Evolutionary conservation across 2,113 vertebrate genomes (phyloP), one percentile per base, ranked within the genome.

Genomic region (Hystrix cristata): DNA sequence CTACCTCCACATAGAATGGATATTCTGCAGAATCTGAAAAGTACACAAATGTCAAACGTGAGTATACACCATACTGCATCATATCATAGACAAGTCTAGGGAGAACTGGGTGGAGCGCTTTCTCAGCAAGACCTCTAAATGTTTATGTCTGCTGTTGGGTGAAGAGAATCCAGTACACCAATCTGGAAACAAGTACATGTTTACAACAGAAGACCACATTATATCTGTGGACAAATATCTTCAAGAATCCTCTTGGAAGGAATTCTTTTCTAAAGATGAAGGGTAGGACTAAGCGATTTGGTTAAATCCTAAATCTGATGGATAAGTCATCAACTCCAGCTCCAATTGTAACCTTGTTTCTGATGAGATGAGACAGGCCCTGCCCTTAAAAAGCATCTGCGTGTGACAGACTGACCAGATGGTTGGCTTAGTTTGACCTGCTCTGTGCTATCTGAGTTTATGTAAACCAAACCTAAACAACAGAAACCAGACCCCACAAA

Each of bases 61-160:
- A 99, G 29, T 99, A 13, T 31, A 99, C 8, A 99, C 99, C 89
- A 99, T 99, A 0, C 99, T 99, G 72, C 99, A 99, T 97, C 99
- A 99, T 0, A 99, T 99, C 27, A 99, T 99, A 23, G 99, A 99
- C 84, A 99, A 99, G 98, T 99, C 99, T 27, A 99, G 99, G 98
- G 99, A 99, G 94, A 99, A 99, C 98, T 99, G 99, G 19, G 99
- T 99, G 99, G 99, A 99, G 98, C 99, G 99, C 98, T 99, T 99
- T 84, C 99, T 99, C 98, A 99, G 99, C 46, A 99, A 99, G 98
- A 99, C 99, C 3, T 99, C 99, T 97, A 99, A 99, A 98, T 99
- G 99, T 96, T 98, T 99, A 96, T 99, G 99, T 96, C 98, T 99
- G 99, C 97, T 99, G n/a, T 99, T 99, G 96, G 99, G 99, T 95